Evolutionary conservation across 2,888 invertebrate species (phyloP).

Genomic region (Apeira syringaria): DNA sequence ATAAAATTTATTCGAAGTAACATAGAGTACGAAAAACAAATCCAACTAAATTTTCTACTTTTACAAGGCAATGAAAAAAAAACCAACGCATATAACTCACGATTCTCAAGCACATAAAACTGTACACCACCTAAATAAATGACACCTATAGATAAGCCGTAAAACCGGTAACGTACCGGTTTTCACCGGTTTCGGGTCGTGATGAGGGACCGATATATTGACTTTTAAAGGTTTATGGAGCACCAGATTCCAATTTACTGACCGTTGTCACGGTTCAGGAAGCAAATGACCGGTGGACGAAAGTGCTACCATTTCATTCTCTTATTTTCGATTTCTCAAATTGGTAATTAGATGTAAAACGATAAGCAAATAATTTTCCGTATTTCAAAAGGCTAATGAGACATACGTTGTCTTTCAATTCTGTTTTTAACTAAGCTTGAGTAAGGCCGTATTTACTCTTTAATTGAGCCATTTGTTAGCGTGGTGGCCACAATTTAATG

Average conservation of each 20-base stretch:
- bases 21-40: too few species aligned
- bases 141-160: conserved; percentile 22
- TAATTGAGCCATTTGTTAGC: too few species aligned
- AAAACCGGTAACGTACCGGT: conserved; percentile 47
- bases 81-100: not conserved
- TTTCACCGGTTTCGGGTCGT: conserved; percentile 39
- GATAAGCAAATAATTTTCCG: too few species aligned
- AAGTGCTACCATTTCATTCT: not conserved
- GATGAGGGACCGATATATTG: conserved; percentile 66
- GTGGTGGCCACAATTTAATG: too few species aligned
- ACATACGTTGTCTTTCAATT: too few species aligned
- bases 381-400: too few species aligned
- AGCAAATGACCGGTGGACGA: not conserved
- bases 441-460: too few species aligned
- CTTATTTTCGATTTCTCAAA: too few species aligned
- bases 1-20: too few species aligned
- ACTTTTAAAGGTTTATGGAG: conserved; percentile 69
- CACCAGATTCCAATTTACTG: conserved; percentile 63
- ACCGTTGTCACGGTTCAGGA: conserved; percentile 16
- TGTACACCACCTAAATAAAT: conserved; percentile 23
- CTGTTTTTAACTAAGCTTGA: too few species aligned
- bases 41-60: too few species aligned
- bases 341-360: too few species aligned
- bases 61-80: not conserved
- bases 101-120: conserved; percentile 11